Conservation (phyloP, 2,888 invertebrate genomes). For the Zhuqinia jingwanae region DNA sequence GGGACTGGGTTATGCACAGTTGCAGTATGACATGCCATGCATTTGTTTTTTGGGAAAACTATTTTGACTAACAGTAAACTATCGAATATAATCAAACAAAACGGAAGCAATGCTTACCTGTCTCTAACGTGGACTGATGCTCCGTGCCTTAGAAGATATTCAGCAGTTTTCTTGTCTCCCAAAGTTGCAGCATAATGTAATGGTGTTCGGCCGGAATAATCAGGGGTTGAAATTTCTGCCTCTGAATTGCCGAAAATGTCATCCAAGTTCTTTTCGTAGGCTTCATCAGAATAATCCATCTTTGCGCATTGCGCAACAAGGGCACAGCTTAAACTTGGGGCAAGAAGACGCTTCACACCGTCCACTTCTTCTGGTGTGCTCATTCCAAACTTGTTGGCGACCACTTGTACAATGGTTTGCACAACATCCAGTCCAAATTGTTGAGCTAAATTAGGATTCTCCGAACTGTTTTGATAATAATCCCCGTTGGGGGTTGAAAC, state of each 20-base stretch:
- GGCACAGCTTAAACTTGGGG: constrained; percentile 87
- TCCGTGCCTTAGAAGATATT: constrained; percentile 88
- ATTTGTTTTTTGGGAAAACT: background rate
- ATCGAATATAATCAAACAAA: background rate
- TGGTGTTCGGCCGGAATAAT: constrained; percentile 76
- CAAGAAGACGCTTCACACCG: constrained; percentile 84
- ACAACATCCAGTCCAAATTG: constrained; percentile 79
- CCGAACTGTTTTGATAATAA: constrained; percentile 53
- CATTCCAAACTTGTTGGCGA: constrained; percentile 84
- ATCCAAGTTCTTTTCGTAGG: constrained; percentile 83
- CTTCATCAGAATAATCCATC: constrained; percentile 80
- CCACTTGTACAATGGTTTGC: constrained; percentile 84
- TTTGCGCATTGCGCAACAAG: constrained; percentile 83
- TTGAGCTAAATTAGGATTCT: constrained; percentile 57
- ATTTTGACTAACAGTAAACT: too few relatives aligned
- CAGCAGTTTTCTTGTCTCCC: constrained; percentile 86
- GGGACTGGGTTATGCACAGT: background rate
- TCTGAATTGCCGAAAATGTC: constrained; percentile 80
- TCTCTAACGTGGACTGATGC: constrained; percentile 91
- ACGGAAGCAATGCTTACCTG: constrained; percentile 80
- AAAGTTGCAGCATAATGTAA: constrained; percentile 88
- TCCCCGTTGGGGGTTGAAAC: constrained; percentile 52
- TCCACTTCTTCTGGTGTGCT: constrained; percentile 83
- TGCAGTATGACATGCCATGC: background rate
- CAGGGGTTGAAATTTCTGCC: constrained; percentile 75